Evolutionary conservation across 2,888 invertebrate species (phyloP), one percentile per base, ranked within the genome.

Genomic region (Antitype chi): DNA sequence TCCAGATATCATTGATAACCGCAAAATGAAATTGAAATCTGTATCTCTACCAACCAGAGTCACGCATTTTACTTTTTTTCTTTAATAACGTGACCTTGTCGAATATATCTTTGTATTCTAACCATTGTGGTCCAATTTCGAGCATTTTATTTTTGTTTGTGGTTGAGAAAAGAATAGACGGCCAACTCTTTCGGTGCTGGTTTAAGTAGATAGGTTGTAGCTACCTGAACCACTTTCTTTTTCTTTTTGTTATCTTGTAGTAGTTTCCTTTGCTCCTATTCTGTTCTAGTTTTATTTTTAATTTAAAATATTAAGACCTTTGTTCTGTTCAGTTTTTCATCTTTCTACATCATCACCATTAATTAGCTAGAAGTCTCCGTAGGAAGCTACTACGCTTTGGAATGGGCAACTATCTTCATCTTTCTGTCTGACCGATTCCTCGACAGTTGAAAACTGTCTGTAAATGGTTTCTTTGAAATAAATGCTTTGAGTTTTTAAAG

Each of bases 11-110:
- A 70, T 62, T 63, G 75, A 80, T 70, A 70, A 81, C 88, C 88
- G 81, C 87, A 87, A 74, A 88, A 87, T 76, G 85, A 87, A 87
- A 88, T 87, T 85, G 88, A 88, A 87, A 87, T 80, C 74, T 68
- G 63, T 69, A 74, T 20, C 43, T 63, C 76, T 59, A 59, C 60
- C 66, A 86, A 87, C n/a, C 71, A 85, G 77, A 85, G 77, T 85
- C 87, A 88, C 80, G 88, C 62, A 72, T 55, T 63, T 70, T 57
- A 68, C 70, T 82, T 88, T 86, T 86, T 88, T 88, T 77, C 74
- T 85, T 69, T 74, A 74, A 74, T 74, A 78, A 80, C 88, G 80
- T 87, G 85, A 85, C 87, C 87, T 87, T 88, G 87, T 53, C 75
- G 47, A 72, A 77, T 76, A 76, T 74, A 79, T 79, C 63, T 80